Percentiles rank a stretch among this genome's conserved stretches.
phyloP scores from a whole-genome alignment of 2,888 invertebrate species.

The Tillus elongatus region DNA sequence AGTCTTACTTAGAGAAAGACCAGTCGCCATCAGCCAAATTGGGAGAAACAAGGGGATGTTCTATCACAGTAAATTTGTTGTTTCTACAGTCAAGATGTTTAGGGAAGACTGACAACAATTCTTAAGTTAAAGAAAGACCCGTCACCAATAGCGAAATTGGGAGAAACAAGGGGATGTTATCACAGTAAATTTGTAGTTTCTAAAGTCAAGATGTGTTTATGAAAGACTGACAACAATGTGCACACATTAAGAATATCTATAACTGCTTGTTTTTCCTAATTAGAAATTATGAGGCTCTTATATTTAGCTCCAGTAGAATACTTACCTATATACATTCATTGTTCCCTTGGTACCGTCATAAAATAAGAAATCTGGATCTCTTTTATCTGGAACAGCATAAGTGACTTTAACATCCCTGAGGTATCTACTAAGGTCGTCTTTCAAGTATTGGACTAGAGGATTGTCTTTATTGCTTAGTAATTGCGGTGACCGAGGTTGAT shows the following conservation, averaged over 20 bases:
- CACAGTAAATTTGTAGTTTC: too few species aligned
- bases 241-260: too few species aligned
- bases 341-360: constrained; percentile 73
- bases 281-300: neutral
- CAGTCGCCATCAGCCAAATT: too few species aligned
- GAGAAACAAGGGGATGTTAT: too few species aligned
- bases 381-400: constrained; percentile 63
- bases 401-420: constrained; percentile 66
- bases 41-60: too few species aligned
- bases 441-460: constrained; percentile 58
- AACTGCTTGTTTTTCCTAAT: too few species aligned
- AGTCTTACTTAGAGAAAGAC: too few species aligned
- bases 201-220: too few species aligned
- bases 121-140: neutral
- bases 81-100: too few species aligned
- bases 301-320: constrained; percentile 14
- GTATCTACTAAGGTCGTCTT: constrained; percentile 64
- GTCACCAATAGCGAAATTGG: neutral
- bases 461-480: constrained; percentile 57
- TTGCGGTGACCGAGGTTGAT: constrained; percentile 68
- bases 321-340: constrained; percentile 81
- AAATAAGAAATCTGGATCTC: constrained; percentile 89
- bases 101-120: too few species aligned
- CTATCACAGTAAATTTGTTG: too few species aligned
- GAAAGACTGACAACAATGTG: too few species aligned